phyloP scores from a whole-genome alignment of 2,888 invertebrate genomes.

The Diplolepis rosae region DNA sequence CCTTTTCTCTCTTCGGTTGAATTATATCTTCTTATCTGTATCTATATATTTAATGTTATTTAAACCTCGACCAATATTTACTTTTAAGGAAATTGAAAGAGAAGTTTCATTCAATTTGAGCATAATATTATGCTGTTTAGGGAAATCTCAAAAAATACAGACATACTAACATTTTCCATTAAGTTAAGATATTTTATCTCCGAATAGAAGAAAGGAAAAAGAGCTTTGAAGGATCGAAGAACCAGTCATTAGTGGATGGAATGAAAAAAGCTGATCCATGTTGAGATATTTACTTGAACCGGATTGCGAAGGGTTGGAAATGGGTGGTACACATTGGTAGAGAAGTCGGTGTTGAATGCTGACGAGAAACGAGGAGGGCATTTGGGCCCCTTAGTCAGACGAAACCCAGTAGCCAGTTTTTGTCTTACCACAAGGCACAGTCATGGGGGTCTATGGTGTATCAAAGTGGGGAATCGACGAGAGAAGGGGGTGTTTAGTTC shows the following conservation, averaged over 20 bases:
- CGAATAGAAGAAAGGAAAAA: background rate
- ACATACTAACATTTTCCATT: background rate
- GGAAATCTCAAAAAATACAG: no score
- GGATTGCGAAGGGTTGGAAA: constrained; percentile 26
- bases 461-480: constrained; percentile 44
- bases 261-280: constrained; percentile 22
- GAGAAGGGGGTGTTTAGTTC: constrained; percentile 65
- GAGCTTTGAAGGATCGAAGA: constrained; percentile 16
- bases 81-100: background rate
- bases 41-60: background rate
- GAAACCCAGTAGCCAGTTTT: constrained; percentile 65
- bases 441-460: constrained; percentile 35
- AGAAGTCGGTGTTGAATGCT: constrained; percentile 19
- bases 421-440: constrained; percentile 51
- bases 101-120: background rate
- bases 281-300: constrained; percentile 29
- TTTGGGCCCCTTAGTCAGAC: constrained; percentile 50
- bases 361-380: constrained; percentile 26
- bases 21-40: no score
- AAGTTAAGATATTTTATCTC: background rate
- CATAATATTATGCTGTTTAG: background rate
- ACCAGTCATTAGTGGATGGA: constrained; percentile 15
- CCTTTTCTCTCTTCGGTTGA: background rate
- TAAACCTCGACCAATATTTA: background rate
- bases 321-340: constrained; percentile 2